Base-by-base conservation (phyloP, 1,140 invertebrate species). In the Caenorhabditis brenneri region DNA sequence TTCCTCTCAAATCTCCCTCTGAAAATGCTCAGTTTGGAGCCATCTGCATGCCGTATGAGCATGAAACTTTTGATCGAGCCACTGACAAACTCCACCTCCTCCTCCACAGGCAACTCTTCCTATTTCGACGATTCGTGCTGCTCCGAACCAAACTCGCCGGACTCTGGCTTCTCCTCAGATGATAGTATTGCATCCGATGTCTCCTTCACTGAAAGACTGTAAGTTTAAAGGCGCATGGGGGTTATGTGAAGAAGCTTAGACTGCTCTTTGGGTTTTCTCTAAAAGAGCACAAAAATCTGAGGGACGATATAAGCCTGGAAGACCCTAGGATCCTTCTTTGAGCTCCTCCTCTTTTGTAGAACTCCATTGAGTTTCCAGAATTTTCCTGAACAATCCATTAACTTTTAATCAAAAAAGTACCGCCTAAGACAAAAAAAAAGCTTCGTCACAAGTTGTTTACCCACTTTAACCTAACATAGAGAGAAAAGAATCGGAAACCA, bases 91-190 rank as follows among this genome's bases (percentile, higher is more conserved):
- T 55, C 53, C 58, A 7, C 58, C 12, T 36, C 58, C 12, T 24
- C 65, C 33, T 24, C 6, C 16, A n/a, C n/a, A n/a, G n/a, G n/a
- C n/a, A n/a, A n/a, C n/a, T n/a, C n/a, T n/a, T 74, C 36, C 2
- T 74, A 74, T 24, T 74, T 74, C 65, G 29, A 74, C 36, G 65
- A 42, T 24, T 74, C 65, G 33, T 74, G 65, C 65, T 39, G 65
- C 65, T 39, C 65, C 36, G 65, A 74, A 31, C 65, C 65, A 3
- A 39, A 74, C 36, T 74, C 65, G 12, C 65, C 65, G 36, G 65
- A 74, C n/a, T 74, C 65, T 24, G 65, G 65, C 42, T 74, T 74
- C 65, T 74, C 65, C 24, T 74, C 65, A n/a, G 65, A 74, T 42
- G 65, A 74, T n/a, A 74, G 65, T n/a, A 74, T 74, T 46, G 33